phyloP scores from a whole-genome alignment of 2,113 vertebrate genomes.

The Onychorhynchus coronatus region DNA sequence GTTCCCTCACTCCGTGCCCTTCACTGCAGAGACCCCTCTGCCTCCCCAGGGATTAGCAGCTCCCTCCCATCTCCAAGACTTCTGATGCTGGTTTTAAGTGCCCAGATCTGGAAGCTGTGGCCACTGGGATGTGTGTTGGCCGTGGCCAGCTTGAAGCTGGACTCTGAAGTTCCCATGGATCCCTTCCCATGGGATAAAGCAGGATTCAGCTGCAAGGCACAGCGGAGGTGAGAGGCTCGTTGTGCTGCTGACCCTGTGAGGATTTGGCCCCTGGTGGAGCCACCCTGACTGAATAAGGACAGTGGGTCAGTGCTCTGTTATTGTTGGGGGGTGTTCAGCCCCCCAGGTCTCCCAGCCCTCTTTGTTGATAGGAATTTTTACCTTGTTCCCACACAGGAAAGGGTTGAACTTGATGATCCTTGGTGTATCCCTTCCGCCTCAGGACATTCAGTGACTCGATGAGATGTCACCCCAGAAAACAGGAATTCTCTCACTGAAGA shows the following conservation, averaged over 20 bases:
- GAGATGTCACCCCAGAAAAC: neutral
- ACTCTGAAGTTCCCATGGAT: neutral
- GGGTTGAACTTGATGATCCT: fast-evolving
- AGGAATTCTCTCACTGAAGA: neutral
- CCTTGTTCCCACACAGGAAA: neutral
- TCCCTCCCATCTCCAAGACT: neutral
- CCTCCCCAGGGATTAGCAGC: neutral
- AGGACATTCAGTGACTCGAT: no score
- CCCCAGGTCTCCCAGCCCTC: neutral
- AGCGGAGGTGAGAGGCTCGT: neutral
- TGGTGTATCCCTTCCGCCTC: neutral
- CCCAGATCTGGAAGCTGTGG: neutral
- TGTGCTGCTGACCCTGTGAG: neutral
- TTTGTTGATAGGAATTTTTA: neutral
- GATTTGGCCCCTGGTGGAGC: neutral
- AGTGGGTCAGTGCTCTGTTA: neutral
- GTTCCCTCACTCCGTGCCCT: neutral
- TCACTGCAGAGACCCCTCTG: neutral
- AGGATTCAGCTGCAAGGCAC: neutral
- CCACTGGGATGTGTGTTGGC: fast-evolving
- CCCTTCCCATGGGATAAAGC: neutral
- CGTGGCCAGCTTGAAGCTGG: neutral
- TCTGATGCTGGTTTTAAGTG: neutral
- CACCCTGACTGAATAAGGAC: neutral
- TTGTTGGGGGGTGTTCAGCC: neutral